Percentiles rank a stretch among this genome's conserved stretches.
These are phyloP conservation scores for Cryptoblepharus egeriae DNA, from an alignment of 2,797 vertebrate genomes.

Conservation along the genomic window DNA sequence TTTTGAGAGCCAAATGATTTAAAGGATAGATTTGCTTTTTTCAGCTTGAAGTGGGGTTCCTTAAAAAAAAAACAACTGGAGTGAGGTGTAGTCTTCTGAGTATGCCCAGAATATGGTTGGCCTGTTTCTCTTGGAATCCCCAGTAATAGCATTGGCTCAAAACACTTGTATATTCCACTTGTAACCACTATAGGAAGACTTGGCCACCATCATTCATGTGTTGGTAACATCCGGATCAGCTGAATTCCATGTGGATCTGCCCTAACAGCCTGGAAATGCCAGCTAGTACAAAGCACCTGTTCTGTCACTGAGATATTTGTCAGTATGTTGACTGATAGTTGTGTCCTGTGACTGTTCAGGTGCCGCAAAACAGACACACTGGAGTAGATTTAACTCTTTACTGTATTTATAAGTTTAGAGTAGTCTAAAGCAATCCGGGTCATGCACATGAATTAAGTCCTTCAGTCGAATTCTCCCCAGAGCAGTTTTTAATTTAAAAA, in stretches of 20 bases:
- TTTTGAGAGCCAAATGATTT: too few species aligned
- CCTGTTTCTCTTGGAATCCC: too few species aligned
- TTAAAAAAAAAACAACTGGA: neutral
- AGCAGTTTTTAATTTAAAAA: too few species aligned
- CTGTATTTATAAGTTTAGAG: too few species aligned
- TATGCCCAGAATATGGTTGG: neutral
- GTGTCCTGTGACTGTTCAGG: too few species aligned
- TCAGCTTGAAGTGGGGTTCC: neutral
- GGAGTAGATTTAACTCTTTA: too few species aligned
- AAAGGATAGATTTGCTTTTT: neutral
- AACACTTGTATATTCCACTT: neutral
- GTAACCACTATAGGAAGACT: neutral
- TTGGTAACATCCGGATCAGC: neutral
- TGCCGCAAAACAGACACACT: too few species aligned
- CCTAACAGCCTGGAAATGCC: neutral
- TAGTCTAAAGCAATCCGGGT: too few species aligned
- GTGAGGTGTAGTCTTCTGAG: neutral
- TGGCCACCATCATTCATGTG: neutral
- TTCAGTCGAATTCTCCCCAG: too few species aligned
- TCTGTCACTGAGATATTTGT: too few species aligned
- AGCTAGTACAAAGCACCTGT: neutral
- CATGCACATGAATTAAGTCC: too few species aligned
- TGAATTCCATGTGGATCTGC: neutral
- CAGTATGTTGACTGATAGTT: too few species aligned
- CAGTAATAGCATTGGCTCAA: neutral